phyloP scores from a whole-genome alignment of 2,888 invertebrate species.

The Apotomis betuletana region DNA sequence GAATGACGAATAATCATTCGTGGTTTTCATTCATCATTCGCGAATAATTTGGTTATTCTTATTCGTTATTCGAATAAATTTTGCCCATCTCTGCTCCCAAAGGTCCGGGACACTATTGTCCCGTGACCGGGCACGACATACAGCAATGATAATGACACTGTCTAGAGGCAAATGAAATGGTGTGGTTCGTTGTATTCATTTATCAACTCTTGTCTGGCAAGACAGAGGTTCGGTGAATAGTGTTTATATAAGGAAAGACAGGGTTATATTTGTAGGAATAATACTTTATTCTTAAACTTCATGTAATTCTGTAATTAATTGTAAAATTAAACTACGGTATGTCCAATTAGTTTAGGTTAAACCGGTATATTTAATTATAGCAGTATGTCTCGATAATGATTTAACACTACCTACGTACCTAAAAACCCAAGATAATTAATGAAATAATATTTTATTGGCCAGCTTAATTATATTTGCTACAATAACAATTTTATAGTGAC shows the following conservation, averaged over 20 bases:
- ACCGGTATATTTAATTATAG: neutral
- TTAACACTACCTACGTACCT: neutral
- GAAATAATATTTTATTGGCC: neutral
- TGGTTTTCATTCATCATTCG: no score
- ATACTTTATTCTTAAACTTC: slow-evolving; percentile 13
- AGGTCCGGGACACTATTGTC: no score
- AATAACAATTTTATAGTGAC: neutral
- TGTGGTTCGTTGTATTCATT: no score
- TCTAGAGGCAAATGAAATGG: no score
- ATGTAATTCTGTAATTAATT: neutral
- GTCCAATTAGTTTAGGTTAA: neutral
- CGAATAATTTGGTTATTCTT: no score
- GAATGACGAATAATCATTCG: no score
- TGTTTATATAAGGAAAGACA: neutral
- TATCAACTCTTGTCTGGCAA: no score
- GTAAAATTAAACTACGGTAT: slow-evolving; percentile 5
- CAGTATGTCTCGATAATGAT: neutral
- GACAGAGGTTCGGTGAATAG: no score
- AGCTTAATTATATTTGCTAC: neutral
- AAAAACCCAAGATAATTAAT: neutral
- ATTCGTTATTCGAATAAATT: no score
- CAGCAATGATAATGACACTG: no score
- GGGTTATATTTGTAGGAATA: slow-evolving; percentile 13
- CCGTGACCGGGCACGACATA: no score
- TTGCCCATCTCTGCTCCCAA: no score